phyloP scores from a whole-genome alignment of 2,113 vertebrate genomes.

The Dipodomys ordii region DNA sequence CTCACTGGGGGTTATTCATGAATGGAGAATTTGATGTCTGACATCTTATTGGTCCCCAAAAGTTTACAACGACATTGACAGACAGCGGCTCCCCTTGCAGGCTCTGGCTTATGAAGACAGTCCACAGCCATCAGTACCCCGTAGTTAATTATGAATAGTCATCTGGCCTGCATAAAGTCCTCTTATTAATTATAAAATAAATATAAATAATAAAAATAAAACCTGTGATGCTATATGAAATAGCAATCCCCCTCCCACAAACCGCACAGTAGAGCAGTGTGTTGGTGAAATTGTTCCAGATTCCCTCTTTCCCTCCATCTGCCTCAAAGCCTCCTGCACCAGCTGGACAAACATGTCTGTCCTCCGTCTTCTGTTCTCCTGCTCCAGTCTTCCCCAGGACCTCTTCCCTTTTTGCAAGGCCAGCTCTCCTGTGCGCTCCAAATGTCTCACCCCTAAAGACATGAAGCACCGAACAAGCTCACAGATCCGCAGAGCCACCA shows the following conservation, averaged over 20 bases:
- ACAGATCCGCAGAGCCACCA: background rate
- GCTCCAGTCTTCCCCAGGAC: background rate
- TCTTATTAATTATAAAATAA: background rate
- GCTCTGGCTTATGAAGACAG: background rate
- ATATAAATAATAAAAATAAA: constrained; percentile 25
- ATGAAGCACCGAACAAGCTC: background rate
- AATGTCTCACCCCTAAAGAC: background rate
- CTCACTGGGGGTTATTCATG: constrained; percentile 48
- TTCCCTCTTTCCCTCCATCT: background rate
- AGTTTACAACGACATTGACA: constrained; percentile 48
- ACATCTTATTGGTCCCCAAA: constrained; percentile 23
- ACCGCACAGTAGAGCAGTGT: background rate
- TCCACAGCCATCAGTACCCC: background rate
- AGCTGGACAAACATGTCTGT: background rate
- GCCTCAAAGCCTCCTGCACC: background rate
- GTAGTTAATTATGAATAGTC: background rate
- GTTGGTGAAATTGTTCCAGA: background rate
- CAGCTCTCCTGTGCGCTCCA: background rate
- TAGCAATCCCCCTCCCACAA: background rate
- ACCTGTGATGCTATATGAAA: background rate
- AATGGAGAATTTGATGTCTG: constrained; percentile 57
- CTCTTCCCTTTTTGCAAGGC: background rate
- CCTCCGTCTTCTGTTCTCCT: background rate
- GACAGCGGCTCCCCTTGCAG: background rate
- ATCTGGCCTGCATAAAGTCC: background rate